These are phyloP conservation scores for Calosoma granatense DNA, from an alignment of 1,140 invertebrate species.

Conservation along the genomic window DNA sequence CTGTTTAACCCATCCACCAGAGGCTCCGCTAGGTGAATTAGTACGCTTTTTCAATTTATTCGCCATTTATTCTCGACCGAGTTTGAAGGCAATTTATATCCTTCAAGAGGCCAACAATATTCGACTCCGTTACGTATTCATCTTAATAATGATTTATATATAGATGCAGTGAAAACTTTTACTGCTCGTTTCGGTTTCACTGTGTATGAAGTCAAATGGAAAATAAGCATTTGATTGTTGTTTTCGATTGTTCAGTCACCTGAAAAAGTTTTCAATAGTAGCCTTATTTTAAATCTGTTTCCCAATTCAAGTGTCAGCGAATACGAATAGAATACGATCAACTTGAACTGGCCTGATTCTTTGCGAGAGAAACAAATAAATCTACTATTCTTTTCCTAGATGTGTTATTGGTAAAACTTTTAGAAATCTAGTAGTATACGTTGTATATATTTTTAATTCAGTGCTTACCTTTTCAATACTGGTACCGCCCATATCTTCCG, in stretches of 20 bases:
- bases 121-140: too few species aligned
- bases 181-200: too few species aligned
- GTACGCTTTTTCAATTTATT: too few species aligned
- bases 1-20: neutral
- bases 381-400: neutral
- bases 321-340: neutral
- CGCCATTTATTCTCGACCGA: too few species aligned
- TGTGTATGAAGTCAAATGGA: too few species aligned
- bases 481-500: slow-evolving; percentile 27
- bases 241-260: too few species aligned
- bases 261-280: neutral
- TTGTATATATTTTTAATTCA: neutral
- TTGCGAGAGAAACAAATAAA: neutral
- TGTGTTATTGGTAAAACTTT: neutral
- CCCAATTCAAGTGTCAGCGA: neutral
- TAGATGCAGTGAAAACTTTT: too few species aligned
- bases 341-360: neutral
- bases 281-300: neutral
- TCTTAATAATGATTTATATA: too few species aligned
- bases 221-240: too few species aligned
- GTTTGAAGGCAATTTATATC: too few species aligned
- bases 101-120: too few species aligned
- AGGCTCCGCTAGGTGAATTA: neutral
- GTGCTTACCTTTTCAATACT: slow-evolving; percentile 44
- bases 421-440: neutral